These are phyloP conservation scores for Nasalis larvatus DNA, from an alignment of 2,113 vertebrate species.

Conservation along the genomic window DNA sequence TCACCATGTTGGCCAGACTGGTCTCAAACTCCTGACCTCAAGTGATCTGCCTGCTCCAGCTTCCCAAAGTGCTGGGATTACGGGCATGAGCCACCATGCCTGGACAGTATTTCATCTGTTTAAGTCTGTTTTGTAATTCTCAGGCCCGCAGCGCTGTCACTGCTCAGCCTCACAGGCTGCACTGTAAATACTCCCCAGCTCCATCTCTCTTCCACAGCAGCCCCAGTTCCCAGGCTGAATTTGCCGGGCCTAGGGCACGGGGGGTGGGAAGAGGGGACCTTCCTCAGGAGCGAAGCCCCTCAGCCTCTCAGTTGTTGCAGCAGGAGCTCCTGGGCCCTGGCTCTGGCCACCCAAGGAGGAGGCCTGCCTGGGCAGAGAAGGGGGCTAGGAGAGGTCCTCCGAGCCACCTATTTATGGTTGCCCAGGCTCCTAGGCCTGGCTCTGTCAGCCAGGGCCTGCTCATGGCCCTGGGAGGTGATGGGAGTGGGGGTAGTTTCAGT, in stretches of 20 bases:
- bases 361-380: slow-evolving; percentile 52
- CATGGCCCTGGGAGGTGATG: neutral
- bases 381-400: neutral
- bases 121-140: neutral
- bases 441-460: slow-evolving; percentile 43
- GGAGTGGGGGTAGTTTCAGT: slow-evolving; percentile 47
- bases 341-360: slow-evolving; percentile 17
- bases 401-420: neutral
- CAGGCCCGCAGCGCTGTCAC: neutral
- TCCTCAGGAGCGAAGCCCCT: neutral
- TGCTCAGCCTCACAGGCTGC: neutral
- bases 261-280: accelerated
- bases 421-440: neutral
- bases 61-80: too few relatives aligned
- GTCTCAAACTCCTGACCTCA: too few relatives aligned
- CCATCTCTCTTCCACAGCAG: neutral
- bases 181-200: neutral
- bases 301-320: neutral
- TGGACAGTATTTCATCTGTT: neutral
- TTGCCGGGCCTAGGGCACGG: neutral
- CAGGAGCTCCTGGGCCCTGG: neutral
- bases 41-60: too few relatives aligned
- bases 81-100: too few relatives aligned
- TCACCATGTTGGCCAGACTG: too few relatives aligned
- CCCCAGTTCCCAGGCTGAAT: neutral